Conservation (phyloP, 1,140 invertebrate genomes). For the Campodea augens region DNA sequence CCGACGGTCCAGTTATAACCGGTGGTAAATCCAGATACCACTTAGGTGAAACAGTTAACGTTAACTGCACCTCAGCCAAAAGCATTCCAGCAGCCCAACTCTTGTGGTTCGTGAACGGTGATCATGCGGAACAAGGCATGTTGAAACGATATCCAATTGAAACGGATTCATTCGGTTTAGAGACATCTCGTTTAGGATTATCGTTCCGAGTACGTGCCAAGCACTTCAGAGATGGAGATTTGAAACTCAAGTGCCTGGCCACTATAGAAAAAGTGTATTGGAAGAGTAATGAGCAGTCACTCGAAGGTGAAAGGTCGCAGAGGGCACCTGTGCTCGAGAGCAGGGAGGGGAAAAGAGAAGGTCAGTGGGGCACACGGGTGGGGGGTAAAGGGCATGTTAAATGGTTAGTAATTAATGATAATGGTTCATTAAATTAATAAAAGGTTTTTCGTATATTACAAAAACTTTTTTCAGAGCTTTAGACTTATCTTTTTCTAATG, state of each 20-base stretch:
- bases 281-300: slow-evolving; percentile 61
- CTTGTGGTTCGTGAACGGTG: slow-evolving; percentile 71
- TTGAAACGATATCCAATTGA: slow-evolving; percentile 28
- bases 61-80: slow-evolving; percentile 62
- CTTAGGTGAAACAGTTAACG: slow-evolving; percentile 53
- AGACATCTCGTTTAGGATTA: slow-evolving; percentile 45
- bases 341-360: too few relatives aligned
- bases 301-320: slow-evolving; percentile 43
- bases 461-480: too few relatives aligned
- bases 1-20: slow-evolving; percentile 57
- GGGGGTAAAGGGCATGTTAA: too few relatives aligned
- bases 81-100: slow-evolving; percentile 65
- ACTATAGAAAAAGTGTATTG: slow-evolving; percentile 65
- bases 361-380: too few relatives aligned
- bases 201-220: slow-evolving; percentile 46
- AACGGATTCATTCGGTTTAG: slow-evolving; percentile 36
- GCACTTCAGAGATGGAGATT: slow-evolving; percentile 56
- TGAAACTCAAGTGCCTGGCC: too few relatives aligned
- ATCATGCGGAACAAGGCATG: slow-evolving; percentile 35
- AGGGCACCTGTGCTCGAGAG: slow-evolving; percentile 41
- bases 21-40: slow-evolving; percentile 60
- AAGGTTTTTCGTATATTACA: too few relatives aligned
- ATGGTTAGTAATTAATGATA: too few relatives aligned
- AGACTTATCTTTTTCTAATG: too few relatives aligned
- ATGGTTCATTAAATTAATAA: too few relatives aligned